Percentiles rank a stretch among this genome's conserved stretches.
Evolutionary conservation across 2,797 vertebrate genomes (phyloP).

Genomic region (Chelidonichthys spinosus): DNA sequence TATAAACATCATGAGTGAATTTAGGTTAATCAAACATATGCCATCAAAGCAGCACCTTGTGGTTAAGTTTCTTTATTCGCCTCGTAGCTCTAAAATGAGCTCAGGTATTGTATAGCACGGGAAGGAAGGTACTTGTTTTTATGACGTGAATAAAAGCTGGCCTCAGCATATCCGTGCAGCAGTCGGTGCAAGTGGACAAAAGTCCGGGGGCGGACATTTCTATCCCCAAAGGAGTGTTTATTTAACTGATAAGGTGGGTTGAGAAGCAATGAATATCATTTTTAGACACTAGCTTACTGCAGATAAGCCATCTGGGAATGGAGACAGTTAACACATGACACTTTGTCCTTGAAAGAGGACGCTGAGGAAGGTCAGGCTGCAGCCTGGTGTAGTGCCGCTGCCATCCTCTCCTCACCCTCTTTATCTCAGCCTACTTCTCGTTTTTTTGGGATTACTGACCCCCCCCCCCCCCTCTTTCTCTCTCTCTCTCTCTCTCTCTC

Average conservation of each 20-base stretch:
- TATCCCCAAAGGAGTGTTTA: conserved; percentile 84
- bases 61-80: neutral
- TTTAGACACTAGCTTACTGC: conserved; percentile 87
- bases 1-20: conserved; percentile 29
- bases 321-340: conserved; percentile 84
- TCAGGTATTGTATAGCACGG: conserved; percentile 58
- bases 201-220: conserved; percentile 82
- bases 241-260: conserved; percentile 92
- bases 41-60: conserved; percentile 11
- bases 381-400: conserved; percentile 49
- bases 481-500: conserved; percentile 35
- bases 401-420: conserved; percentile 59
- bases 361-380: conserved; percentile 65
- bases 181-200: conserved; percentile 58
- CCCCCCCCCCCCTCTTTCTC: conserved; percentile 61
- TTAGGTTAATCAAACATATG: conserved; percentile 24
- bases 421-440: conserved; percentile 60
- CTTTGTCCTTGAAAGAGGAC: conserved; percentile 78
- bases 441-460: conserved; percentile 57
- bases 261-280: conserved; percentile 94
- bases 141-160: conserved; percentile 80
- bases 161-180: conserved; percentile 75
- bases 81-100: conserved; percentile 2
- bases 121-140: conserved; percentile 76
- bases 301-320: conserved; percentile 91